Conservation (phyloP, 2,888 invertebrate genomes). For the Nephrotoma guestfalica region DNA sequence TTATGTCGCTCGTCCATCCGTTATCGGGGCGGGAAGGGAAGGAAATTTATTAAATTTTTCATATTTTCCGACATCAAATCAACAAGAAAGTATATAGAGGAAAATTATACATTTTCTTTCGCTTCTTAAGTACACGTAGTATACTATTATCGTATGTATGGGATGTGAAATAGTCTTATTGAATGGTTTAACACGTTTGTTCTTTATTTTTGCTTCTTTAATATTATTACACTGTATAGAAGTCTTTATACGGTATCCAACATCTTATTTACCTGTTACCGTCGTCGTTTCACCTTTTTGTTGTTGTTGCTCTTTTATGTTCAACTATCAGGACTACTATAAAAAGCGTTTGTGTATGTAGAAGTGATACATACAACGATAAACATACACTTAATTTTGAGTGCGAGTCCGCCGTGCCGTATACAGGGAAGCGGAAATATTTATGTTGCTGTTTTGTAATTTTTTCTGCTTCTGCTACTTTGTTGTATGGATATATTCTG, state of each 20-base stretch:
- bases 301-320: not conserved
- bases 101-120: not conserved
- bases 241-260: not conserved
- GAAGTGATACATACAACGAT: not conserved
- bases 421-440: not conserved
- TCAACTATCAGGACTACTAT: not conserved
- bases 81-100: not conserved
- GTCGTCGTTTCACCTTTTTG: not conserved
- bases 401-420: not conserved
- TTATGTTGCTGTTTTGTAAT: not conserved
- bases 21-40: not conserved
- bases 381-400: not conserved
- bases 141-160: not conserved
- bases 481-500: not conserved
- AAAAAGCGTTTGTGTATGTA: not conserved
- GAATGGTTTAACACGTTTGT: not conserved
- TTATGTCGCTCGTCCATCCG: not conserved
- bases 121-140: not conserved
- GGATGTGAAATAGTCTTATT: not conserved
- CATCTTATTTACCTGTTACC: not conserved
- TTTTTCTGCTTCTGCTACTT: not conserved
- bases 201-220: not conserved
- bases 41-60: not conserved
- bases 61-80: not conserved
- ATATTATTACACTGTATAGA: not conserved